These are phyloP conservation scores for Euura lappo DNA, from an alignment of 1,140 invertebrate genomes.

Conservation along the genomic window DNA sequence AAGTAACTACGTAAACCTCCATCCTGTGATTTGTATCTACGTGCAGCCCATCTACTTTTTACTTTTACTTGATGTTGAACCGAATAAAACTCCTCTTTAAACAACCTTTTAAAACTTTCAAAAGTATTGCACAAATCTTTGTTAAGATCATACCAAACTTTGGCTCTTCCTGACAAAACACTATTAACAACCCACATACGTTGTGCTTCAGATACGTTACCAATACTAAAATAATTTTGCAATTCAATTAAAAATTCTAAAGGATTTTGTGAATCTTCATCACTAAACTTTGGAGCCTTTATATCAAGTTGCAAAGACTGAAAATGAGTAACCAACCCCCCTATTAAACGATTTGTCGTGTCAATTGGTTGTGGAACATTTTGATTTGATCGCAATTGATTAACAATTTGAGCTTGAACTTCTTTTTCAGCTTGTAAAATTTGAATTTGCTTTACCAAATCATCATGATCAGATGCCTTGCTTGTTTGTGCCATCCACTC, in stretches of 20 bases:
- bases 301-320: background rate
- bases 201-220: background rate
- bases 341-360: background rate
- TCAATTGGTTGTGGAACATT: background rate
- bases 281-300: background rate
- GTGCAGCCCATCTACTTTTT: conserved; percentile 20
- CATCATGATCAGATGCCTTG: background rate
- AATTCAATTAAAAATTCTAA: background rate
- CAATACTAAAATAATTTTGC: background rate
- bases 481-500: background rate
- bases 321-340: background rate
- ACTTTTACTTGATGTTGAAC: conserved; percentile 17
- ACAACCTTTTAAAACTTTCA: conserved; percentile 15
- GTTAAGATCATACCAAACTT: background rate
- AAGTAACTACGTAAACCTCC: conserved; percentile 16
- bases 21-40: conserved; percentile 12
- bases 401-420: background rate
- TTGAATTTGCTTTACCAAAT: background rate
- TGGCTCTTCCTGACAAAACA: background rate
- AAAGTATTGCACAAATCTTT: background rate
- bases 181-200: background rate
- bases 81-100: conserved; percentile 23
- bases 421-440: background rate
- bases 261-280: background rate
- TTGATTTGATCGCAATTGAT: too few relatives aligned